Evolutionary conservation across 2,888 invertebrate genomes (phyloP).

Genomic region (Pristionchus fissidentatus): DNA sequence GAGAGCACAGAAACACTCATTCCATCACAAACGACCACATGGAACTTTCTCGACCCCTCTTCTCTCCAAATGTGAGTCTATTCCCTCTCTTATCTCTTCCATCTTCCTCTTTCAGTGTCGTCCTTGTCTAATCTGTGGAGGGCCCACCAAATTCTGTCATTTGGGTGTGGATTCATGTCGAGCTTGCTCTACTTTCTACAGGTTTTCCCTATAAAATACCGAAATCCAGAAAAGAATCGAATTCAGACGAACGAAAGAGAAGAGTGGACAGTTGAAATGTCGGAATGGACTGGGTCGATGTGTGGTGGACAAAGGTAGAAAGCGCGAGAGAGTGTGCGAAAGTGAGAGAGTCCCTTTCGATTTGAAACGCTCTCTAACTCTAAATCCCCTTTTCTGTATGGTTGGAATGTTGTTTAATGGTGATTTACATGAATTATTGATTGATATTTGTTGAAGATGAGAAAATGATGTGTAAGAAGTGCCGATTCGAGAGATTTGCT

Average conservation of each 20-base stretch:
- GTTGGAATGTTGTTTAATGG: not conserved
- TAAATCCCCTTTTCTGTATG: no score
- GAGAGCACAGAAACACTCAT: no score
- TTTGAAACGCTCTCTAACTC: no score
- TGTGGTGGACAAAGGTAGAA: slow-evolving; percentile 3
- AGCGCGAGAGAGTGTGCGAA: no score
- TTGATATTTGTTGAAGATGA: slow-evolving; percentile 8
- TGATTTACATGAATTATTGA: not conserved
- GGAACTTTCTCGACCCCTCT: no score
- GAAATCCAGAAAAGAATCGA: not conserved
- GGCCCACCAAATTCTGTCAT: slow-evolving; percentile 16
- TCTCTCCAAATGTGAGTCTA: no score
- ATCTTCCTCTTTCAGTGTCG: not conserved
- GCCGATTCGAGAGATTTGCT: slow-evolving; percentile 19
- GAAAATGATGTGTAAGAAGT: slow-evolving; percentile 21
- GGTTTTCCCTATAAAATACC: not conserved
- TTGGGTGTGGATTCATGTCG: slow-evolving; percentile 36
- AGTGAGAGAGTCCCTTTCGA: no score
- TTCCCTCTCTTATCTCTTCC: not conserved
- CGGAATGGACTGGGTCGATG: slow-evolving; percentile 25
- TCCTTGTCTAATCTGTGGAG: slow-evolving; percentile 46
- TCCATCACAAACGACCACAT: no score
- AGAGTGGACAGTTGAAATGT: not conserved
- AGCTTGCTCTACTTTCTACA: slow-evolving; percentile 40
- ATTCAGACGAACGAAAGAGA: slow-evolving; percentile 34